Base-by-base conservation (phyloP, 2,888 invertebrate genomes). In the Pollenia griseotomentosa region DNA sequence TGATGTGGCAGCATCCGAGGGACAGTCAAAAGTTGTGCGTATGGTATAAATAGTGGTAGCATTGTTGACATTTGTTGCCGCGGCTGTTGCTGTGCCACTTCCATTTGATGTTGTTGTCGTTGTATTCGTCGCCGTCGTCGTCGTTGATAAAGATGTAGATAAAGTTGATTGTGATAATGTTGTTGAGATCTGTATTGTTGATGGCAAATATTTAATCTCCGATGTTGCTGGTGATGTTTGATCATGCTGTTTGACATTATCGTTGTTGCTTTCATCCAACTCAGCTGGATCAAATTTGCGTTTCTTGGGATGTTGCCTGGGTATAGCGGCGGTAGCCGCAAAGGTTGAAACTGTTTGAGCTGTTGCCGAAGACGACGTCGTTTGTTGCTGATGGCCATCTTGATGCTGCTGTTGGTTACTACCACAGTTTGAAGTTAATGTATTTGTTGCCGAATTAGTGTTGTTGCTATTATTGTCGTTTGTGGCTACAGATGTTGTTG, bases 271-370 rank as follows among this genome's bases (percentile, higher is more conserved):
- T 88, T 91, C 71, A 87, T 93, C 93, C 90, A 93, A 91, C 89
- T 93, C 93, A 79, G 93, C 92, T 90, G 92, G 93, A 91, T 93
- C 93, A 87, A 93, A 93, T 90, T 93, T 93, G 61, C 99, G 95
- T 94, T 99, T 99, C 94, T 99, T 99, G 83, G 99, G 99, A 92
- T 98, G 95, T 93, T 97, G 97, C 88, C 96, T 94, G 88, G 86
- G 86, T 81, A 78, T 83, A 44, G 87, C 55, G 40, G 83, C 19
- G 19, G 53, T 14, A 23, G 93, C 65, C 88, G 88, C 59, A 90
- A 89, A 74, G 88, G 88, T 70, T 98, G 95, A 93, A 97, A 97
- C 89, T 96, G 94, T 16, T 88, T 90, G 91, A 61, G 92, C 57
- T 89, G 90, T 82, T 90, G 91, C 57, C 88, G 89, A 84, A 98